Conservation (phyloP, 2,888 invertebrate species). For the Hirudinaria manillensis region DNA sequence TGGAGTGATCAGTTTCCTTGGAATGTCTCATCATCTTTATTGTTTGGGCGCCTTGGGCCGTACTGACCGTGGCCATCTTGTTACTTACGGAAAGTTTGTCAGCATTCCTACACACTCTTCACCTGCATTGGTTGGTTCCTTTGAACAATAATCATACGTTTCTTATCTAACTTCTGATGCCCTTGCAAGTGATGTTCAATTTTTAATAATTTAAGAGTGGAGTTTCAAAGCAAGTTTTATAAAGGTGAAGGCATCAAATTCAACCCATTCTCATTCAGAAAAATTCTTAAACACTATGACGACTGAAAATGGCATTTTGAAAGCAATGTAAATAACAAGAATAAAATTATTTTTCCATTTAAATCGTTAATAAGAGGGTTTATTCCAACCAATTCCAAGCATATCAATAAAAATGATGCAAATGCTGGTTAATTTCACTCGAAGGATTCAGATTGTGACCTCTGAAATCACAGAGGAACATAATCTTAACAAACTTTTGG, state of each 20-base stretch:
- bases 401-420: too few relatives aligned
- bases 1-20: constrained; percentile 61
- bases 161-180: too few relatives aligned
- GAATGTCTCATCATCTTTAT: constrained; percentile 66
- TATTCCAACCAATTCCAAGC: too few relatives aligned
- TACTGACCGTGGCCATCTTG: constrained; percentile 84
- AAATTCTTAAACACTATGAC: constrained; percentile 45
- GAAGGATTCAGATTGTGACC: too few relatives aligned
- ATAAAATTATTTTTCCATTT: too few relatives aligned
- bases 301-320: neutral
- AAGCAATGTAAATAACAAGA: too few relatives aligned
- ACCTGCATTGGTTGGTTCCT: constrained; percentile 78
- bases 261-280: constrained; percentile 85
- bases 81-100: constrained; percentile 98
- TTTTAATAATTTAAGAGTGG: constrained; percentile 65
- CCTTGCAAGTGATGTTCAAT: too few relatives aligned
- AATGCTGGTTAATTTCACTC: too few relatives aligned
- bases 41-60: constrained; percentile 86
- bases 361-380: too few relatives aligned
- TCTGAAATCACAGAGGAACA: too few relatives aligned
- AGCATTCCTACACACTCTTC: constrained; percentile 93
- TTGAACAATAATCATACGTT: too few relatives aligned
- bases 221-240: constrained; percentile 98
- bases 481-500: too few relatives aligned
- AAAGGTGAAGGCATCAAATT: constrained; percentile 82